Base-by-base conservation (phyloP, 2,888 invertebrate genomes). In the Salticus scenicus region DNA sequence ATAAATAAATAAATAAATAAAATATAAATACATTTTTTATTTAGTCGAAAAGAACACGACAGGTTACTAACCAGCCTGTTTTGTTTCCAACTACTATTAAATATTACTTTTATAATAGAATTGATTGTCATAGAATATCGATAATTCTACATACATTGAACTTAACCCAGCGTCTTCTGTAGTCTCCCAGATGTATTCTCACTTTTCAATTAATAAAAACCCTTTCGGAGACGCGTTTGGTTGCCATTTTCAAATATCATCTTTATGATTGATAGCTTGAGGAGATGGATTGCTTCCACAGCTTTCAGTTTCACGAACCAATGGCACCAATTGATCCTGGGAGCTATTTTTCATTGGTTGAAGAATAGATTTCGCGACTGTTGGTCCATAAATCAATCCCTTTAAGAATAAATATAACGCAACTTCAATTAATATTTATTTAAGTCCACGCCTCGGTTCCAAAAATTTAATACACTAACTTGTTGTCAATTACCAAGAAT, bases 261-360 rank as follows among this genome's bases (percentile, higher is more conserved):
- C 57, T 57, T 57, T 57, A 57, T 57, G 57, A 57, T 57, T 57
- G 57, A 57, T 57, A 57, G 5, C 24, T 57, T 24, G 2, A 12
- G 24, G 24, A 57, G 57, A 57, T 24, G 57, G 24, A 57, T 57
- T 20, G 57, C 57, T 57, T 2, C 47, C 17, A n/a, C 47, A 51
- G 78, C 51, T 63, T 57, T 71, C 71, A 63, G 63, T 71, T 80
- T 80, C 79, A 73, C 47, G 41, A 67, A 47, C 79, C 72, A 80
- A 80, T 80, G 73, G 31, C 66, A 27, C 57, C 72, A 73, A 80
- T 73, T 73, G 79, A 80, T 80, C 64, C 41, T 30, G n/a, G 24
- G 47, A 27, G 51, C 73, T 24, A 80, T 80, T 51, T 51, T 72
- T 80, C 79, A 73, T 17, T 24, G 42, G 24, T 27, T 80, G 79